Evolutionary conservation across 2,113 vertebrate species (phyloP).

Genomic region (Paralichthys olivaceus): DNA sequence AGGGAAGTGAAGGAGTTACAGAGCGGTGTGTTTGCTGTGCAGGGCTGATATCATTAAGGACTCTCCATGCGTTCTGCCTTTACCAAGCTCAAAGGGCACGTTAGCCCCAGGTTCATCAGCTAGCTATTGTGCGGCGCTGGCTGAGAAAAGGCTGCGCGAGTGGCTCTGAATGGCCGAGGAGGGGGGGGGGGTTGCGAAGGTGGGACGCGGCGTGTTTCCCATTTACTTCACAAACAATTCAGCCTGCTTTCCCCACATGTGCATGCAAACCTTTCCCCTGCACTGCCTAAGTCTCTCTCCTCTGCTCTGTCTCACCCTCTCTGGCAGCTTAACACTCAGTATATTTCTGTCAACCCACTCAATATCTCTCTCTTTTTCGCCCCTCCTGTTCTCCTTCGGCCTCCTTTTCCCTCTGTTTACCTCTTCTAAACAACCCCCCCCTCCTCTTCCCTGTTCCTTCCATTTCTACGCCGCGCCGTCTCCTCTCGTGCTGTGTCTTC

Average conservation of each 20-base stretch:
- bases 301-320: slow-evolving; percentile 52
- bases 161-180: slow-evolving; percentile 49
- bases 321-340: slow-evolving; percentile 59
- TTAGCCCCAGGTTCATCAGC: slow-evolving; percentile 75
- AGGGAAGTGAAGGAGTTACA: slow-evolving; percentile 27
- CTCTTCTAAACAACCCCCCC: slow-evolving; percentile 29
- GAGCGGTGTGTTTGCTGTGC: slow-evolving; percentile 45
- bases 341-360: slow-evolving; percentile 59
- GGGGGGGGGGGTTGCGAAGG: slow-evolving; percentile 6
- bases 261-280: slow-evolving; percentile 31
- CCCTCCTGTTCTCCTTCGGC: slow-evolving; percentile 21
- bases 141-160: slow-evolving; percentile 50
- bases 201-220: slow-evolving; percentile 44
- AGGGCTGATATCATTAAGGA: slow-evolving; percentile 71
- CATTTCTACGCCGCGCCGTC: slow-evolving; percentile 28
- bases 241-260: slow-evolving; percentile 41
- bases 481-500: slow-evolving; percentile 56
- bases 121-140: slow-evolving; percentile 64
- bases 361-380: slow-evolving; percentile 38
- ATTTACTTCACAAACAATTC: slow-evolving; percentile 69
- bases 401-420: slow-evolving; percentile 49
- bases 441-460: slow-evolving; percentile 4
- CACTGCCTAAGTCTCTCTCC: slow-evolving; percentile 39
- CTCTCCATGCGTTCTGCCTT: slow-evolving; percentile 67
- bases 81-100: slow-evolving; percentile 69